Percentiles rank a stretch among this genome's conserved stretches.
Evolutionary conservation across 2,888 invertebrate genomes (phyloP).

Genomic region (Ditula angustiorana): DNA sequence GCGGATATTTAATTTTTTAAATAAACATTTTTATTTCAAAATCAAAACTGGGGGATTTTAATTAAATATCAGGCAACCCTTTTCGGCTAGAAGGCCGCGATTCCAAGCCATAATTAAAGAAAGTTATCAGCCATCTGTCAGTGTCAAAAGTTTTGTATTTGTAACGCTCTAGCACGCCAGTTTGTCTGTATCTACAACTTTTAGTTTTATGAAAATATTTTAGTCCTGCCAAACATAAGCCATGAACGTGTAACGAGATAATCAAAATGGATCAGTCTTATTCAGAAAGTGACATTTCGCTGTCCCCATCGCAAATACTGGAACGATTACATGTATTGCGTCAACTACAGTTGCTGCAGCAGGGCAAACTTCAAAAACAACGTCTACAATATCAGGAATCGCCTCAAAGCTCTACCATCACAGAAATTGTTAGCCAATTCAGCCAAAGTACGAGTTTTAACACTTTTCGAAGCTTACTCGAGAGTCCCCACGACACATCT

Average conservation of each 20-base stretch:
- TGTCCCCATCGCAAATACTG: constrained; percentile 76
- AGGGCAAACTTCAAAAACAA: constrained; percentile 78
- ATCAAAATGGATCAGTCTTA: constrained; percentile 70
- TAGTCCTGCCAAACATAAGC: not conserved
- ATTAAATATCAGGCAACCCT: not conserved
- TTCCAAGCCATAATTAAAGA: not conserved
- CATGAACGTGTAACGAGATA: constrained; percentile 2
- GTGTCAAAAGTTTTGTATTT: constrained; percentile 37
- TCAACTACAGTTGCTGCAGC: constrained; percentile 73
- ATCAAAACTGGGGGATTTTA: not conserved
- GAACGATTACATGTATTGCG: constrained; percentile 74
- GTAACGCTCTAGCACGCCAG: too few relatives aligned
- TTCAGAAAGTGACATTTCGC: constrained; percentile 71
- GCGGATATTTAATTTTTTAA: too few relatives aligned
- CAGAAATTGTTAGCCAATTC: constrained; percentile 78
- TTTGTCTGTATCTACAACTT: not conserved
- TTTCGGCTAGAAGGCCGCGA: not conserved
- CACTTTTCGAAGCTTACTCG: constrained; percentile 74
- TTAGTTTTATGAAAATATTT: constrained; percentile 15
- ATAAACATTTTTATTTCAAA: too few relatives aligned
- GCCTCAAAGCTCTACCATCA: constrained; percentile 67
- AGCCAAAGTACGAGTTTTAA: constrained; percentile 76
- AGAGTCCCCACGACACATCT: constrained; percentile 59
- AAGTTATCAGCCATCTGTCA: constrained; percentile 6
- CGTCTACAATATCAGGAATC: constrained; percentile 67